Conservation (phyloP, 2,113 vertebrate genomes). For the Labeo rohita region DNA sequence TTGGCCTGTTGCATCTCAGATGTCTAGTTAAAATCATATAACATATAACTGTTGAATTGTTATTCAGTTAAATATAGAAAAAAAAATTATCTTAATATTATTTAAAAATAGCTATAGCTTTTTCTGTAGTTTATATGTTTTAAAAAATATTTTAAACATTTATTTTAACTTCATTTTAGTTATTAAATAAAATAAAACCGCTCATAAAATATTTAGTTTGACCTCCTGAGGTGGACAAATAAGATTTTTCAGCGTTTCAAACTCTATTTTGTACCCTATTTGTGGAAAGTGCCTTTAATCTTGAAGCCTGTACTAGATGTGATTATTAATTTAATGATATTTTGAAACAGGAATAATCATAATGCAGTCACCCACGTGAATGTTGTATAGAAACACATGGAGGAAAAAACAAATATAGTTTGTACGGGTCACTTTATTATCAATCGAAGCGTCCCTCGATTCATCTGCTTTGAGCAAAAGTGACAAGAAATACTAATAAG, state of each 20-base stretch:
- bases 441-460: not conserved
- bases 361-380: not conserved
- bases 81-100: no score
- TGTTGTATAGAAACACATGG: constrained; percentile 16
- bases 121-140: no score
- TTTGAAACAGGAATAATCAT: not conserved
- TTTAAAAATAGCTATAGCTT: no score
- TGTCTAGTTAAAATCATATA: no score
- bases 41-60: not conserved
- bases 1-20: no score
- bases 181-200: not conserved
- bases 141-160: no score
- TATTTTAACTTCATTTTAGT: not conserved
- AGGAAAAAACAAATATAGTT: constrained; percentile 2
- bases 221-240: not conserved
- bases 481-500: constrained; percentile 6
- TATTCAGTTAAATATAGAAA: not conserved
- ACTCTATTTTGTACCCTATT: not conserved
- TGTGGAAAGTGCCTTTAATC: constrained; percentile 7
- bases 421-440: not conserved
- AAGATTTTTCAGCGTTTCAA: not conserved
- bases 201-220: not conserved
- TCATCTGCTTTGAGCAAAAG: not conserved
- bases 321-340: constrained; percentile 6
- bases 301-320: not conserved